Evolutionary conservation across 2,797 vertebrate species (phyloP), one percentile per base, ranked within the genome.

Genomic region (Carapus acus): DNA sequence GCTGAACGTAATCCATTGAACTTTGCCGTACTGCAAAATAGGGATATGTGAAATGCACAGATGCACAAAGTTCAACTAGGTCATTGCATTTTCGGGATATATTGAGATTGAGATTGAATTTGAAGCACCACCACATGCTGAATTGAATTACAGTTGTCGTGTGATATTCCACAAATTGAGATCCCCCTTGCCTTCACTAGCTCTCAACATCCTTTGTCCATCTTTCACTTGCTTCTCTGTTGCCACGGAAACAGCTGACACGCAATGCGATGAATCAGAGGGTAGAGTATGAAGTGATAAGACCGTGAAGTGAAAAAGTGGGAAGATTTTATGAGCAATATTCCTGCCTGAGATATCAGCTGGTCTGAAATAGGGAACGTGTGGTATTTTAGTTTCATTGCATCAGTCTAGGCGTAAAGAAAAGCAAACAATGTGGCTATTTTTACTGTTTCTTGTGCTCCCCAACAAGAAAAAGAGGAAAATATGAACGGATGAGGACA

Each of bases 241-340:
- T 84, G 65, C 82, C 82, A 78, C 13, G 80, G 82, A 65, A 82
- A 84, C 82, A 1, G 65, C 60, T 55, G 71, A 71, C 46, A 50
- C 49, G 39, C 62, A 65, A 43, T 58, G 43, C 65, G 50, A 34
- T 37, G 49, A 62, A 34, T 67, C 52, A 58, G 65, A 58, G 65
- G 61, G 46, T 21, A 0, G 40, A 62, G 71, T 48, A 34, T 54
- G 73, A 76, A 45, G 41, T 41, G 65, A 71, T 31, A 21, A 71
- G 55, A 69, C 43, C 20, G 51, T 21, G 52, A 63, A 62, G 43
- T 37, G 38, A 48, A 54, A 49, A 15, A 22, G 61, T 1, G 43
- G 49, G 37, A 39, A 42, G 19, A 44, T 37, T 55, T 15, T 43
- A 42, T n/a, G 31, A 54, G 46, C 20, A 56, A 57, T 38, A 40